Evolutionary conservation across 2,113 vertebrate genomes (phyloP).

Genomic region (Hemibagrus wyckioides): DNA sequence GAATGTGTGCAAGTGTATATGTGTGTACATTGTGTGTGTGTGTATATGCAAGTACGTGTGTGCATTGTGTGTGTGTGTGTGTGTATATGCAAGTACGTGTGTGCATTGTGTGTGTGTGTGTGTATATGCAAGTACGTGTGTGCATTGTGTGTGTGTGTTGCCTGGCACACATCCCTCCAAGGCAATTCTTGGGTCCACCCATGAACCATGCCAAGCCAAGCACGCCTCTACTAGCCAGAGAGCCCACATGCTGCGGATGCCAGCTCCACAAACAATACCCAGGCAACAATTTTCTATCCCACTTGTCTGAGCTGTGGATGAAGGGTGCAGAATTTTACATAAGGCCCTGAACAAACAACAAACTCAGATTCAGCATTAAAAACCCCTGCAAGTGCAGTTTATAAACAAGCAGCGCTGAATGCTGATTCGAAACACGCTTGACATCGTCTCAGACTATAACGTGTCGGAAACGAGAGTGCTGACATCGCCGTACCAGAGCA

Average conservation of each 20-base stretch:
- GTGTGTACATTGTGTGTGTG: no score
- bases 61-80: no score
- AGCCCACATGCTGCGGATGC: slow-evolving; percentile 65
- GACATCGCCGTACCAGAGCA: slow-evolving; percentile 8
- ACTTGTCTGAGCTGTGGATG: slow-evolving; percentile 67
- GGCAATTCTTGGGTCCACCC: slow-evolving; percentile 38
- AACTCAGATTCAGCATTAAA: slow-evolving; percentile 30
- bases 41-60: no score
- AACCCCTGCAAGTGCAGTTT: slow-evolving; percentile 31
- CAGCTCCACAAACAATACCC: slow-evolving; percentile 65
- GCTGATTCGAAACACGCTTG: slow-evolving; percentile 30
- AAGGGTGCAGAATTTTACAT: slow-evolving; percentile 43
- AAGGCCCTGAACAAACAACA: slow-evolving; percentile 14
- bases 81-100: not conserved
- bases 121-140: slow-evolving; percentile 11
- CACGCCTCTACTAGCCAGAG: slow-evolving; percentile 69
- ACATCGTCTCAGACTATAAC: slow-evolving; percentile 20
- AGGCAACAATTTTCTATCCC: slow-evolving; percentile 48
- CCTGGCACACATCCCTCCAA: slow-evolving; percentile 61
- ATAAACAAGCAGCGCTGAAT: slow-evolving; percentile 28
- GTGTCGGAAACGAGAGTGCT: slow-evolving; percentile 1
- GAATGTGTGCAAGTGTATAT: no score
- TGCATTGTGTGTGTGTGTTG: slow-evolving; percentile 54
- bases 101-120: slow-evolving; percentile 42
- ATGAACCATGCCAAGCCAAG: slow-evolving; percentile 27